Evolutionary conservation across 2,797 vertebrate species (phyloP), one percentile per base, ranked within the genome.

Genomic region (Remorina albescens): DNA sequence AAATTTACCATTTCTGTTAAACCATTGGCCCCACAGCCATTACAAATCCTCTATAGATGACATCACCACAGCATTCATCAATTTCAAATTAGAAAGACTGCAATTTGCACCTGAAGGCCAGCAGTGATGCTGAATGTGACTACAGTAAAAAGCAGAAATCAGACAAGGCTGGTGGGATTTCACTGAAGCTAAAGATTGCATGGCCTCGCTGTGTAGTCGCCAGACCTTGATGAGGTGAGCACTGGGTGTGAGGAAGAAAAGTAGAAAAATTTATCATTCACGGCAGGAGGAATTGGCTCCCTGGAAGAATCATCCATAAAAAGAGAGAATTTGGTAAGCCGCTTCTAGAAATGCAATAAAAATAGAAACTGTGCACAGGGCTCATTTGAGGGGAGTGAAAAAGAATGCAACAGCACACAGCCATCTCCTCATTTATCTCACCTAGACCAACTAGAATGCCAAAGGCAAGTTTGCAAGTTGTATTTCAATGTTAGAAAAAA

Each of bases 71-170:
- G 71, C 60, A 61, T 80, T 88, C 57, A 83, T 90, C 86, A 84
- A 68, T 68, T 88, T 86, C 61, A 73, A 82, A 88, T 86, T 86
- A 88, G 60, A 83, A 79, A 59, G 59, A 72, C 54, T 64, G 19
- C 44, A 73, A 81, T 12, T 18, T 56, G 44, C 51, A 71, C 50
- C 46, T 53, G 86, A 85, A 88, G 77, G 78, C 90, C 67, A 83
- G 7, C 2, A 2, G 47, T 54, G 65, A 49, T 25, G 65, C 68
- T 53, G 65, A 71, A 63, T 49, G 32, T 8, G 39, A 54, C 57
- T 16, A 74, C 6, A 34, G 26, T 74, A 41, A 58, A 37, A 21
- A 66, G 59, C 26, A 70, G 39, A 75, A 69, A 54, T 74, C 28
- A 71, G 42, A 39, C n/a, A 3, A 26, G n/a, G 28, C 36, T 21